These are phyloP conservation scores for Ascaphus truei DNA, from an alignment of 2,113 vertebrate species.

Conservation along the genomic window DNA sequence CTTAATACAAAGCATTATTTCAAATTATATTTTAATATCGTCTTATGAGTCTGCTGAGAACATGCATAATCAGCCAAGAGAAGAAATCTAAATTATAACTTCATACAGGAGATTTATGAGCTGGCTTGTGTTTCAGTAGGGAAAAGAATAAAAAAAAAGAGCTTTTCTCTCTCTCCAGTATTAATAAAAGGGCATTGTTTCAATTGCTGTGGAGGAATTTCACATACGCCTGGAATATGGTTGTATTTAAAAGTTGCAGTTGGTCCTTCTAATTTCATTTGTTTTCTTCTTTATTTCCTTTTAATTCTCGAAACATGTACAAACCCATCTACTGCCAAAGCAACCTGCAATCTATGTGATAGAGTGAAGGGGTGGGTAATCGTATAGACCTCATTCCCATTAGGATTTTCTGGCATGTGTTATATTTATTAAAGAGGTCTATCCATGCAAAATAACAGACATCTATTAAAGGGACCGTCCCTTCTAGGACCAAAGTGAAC, in stretches of 20 bases:
- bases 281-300: no score
- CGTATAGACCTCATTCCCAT: no score
- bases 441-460: no score
- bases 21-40: neutral
- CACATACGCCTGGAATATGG: neutral
- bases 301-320: no score
- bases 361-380: no score
- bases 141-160: neutral
- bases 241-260: neutral
- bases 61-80: neutral
- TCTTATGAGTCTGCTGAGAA: neutral
- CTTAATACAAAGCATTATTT: neutral
- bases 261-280: no score
- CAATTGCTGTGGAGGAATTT: neutral
- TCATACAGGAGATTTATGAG: constrained; percentile 9
- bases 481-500: no score
- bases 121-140: neutral
- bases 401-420: no score
- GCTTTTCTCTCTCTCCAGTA: neutral
- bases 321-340: no score
- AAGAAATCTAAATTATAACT: neutral
- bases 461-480: no score
- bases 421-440: no score
- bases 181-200: constrained; percentile 5
- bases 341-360: no score